Base-by-base conservation (phyloP, 2,888 invertebrate species). In the Elegia similella region DNA sequence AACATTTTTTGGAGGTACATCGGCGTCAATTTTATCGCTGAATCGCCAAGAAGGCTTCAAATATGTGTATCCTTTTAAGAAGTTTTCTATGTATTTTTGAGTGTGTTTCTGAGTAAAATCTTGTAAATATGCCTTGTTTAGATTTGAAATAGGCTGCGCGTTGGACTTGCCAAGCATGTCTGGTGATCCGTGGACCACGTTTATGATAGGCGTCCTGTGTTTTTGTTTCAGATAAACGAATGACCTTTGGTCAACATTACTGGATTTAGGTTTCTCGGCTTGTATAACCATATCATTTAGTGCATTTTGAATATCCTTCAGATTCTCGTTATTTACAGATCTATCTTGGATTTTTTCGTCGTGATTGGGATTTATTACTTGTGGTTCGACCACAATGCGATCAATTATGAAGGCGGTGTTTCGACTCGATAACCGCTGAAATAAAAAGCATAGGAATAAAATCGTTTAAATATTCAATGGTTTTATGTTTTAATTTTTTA, bases 191-290 rank as follows among this genome's bases (percentile, higher is more conserved):
- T 59, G 58, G n/a, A 42, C 59, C 1, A 61, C 15, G 38, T 50
- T 50, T 32, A 42, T 30, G 7, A 61, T 44, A 13, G 71, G 68
- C 7, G 69, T 75, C 58, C 63, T 82, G 60, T 66, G 76, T 61
- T 69, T 78, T 61, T 79, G 76, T 50, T 84, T 82, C 23, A 85
- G 71, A 50, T 71, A 82, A n/a, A 88, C 69, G 57, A 79, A 83
- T 17, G 89, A 82, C 63, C 88, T 75, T 69, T 82, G 80, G 60
- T 72, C 78, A 16, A 84, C 65, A 60, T 73, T 81, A 43, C 72
- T 77, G 29, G 72, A 62, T 67, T 76, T 78, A 8, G 64, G 62
- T 2, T 65, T 64, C 3, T 62, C 70, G 48, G 77, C 62, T 59
- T 80, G 72, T 53, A 75, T 80, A 52, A 88, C 56, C 52, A 75